Base-by-base conservation (phyloP, 2,113 vertebrate species). In the Lucifuga dentata region DNA sequence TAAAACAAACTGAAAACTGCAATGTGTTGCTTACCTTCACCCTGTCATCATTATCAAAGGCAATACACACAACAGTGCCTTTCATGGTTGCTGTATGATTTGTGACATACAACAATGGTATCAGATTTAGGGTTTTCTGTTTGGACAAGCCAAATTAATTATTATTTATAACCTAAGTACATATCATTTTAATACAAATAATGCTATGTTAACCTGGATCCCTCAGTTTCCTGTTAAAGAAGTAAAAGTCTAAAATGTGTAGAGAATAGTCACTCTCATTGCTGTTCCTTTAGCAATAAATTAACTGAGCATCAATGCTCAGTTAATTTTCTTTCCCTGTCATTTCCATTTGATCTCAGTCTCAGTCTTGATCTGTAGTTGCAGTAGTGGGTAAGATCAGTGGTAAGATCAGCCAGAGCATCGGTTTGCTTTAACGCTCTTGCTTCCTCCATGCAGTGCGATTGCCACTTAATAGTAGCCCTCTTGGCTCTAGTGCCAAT, bases 381-480 rank as follows among this genome's bases (percentile, higher is more conserved):
- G 33, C 76, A 56, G 56, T 68, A 61, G 76, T 84, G 73, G 43
- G 41, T 50, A 57, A 50, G 53, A 74, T 76, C 61, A 68, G 67
- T 60, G 41, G 67, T 63, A 62, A 84, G 73, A 86, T 82, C 67
- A 78, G 35, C 61, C 51, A 50, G 50, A 81, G 79, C 68, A 69
- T 67, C 64, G 53, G 52, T 64, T 84, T 67, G 46, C 51, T 78
- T 76, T 62, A 76, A 51, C 15, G 35, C 48, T 72, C 66, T 61
- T 55, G 55, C 40, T 61, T 77, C 59, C 80, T 48, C 67, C 23
- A 55, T 41, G 53, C 48, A 52, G 48, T 44, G 46, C 81, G 66
- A 85, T 76, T 85, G 66, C 62, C 76, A 64, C 80, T 68, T 79
- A 75, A 76, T 81, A 68, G 50, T 33, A 13, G 43, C 5, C 49